A percentile compares a stretch with the other conserved stretches of the same genome.
These are phyloP conservation scores for Setophaga kirtlandii DNA, from an alignment of 2,113 vertebrate species.

Conservation along the genomic window DNA sequence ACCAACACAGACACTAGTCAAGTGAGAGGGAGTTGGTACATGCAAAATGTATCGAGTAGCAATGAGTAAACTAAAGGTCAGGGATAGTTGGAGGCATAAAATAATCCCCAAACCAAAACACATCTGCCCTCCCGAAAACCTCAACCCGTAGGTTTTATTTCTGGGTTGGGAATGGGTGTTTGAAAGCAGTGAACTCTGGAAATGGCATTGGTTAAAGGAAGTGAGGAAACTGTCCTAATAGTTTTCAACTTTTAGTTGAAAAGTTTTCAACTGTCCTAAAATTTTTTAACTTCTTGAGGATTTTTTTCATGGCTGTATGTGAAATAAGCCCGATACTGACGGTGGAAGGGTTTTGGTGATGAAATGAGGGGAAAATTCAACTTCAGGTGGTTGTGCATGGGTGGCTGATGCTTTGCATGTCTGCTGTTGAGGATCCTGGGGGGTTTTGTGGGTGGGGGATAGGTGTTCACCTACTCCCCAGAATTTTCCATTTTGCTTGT, in stretches of 20 bases:
- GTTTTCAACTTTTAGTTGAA: no score
- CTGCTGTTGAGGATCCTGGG: not conserved
- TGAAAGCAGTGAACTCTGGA: accelerated
- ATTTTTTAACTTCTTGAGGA: no score
- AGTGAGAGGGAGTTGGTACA: accelerated
- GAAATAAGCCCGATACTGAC: not conserved
- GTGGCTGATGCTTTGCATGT: accelerated
- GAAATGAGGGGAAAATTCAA: not conserved
- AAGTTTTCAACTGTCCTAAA: not conserved
- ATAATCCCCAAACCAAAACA: not conserved
- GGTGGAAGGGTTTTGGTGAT: not conserved
- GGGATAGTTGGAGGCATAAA: not conserved
- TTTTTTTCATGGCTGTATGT: not conserved
- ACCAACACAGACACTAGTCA: no score
- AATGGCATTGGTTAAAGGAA: not conserved
- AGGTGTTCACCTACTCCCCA: no score
- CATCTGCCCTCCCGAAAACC: accelerated
- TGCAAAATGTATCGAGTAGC: accelerated
- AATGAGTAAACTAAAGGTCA: not conserved
- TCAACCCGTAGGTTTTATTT: accelerated
- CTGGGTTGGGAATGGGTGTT: accelerated
- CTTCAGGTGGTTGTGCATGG: not conserved
- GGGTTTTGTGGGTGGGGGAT: no score
- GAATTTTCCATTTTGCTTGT: not conserved
- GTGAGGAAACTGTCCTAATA: not conserved